phyloP scores from a whole-genome alignment of 2,797 vertebrate genomes.

The Perodicticus potto region DNA sequence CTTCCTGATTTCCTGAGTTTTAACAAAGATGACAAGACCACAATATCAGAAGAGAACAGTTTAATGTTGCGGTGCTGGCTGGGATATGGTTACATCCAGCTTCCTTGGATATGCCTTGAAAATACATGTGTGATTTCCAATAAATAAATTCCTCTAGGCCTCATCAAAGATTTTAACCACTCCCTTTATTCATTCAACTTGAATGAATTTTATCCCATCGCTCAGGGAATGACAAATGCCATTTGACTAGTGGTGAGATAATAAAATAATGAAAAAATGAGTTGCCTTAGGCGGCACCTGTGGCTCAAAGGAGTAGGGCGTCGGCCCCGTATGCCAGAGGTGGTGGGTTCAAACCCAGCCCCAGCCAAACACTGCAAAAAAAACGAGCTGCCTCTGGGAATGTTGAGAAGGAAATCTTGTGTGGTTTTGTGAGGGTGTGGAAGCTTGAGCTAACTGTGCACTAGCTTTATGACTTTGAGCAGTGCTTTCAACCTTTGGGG shows the following conservation, averaged over 20 bases:
- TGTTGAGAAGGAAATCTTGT: background rate
- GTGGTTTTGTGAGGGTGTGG: background rate
- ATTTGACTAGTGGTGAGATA: constrained; percentile 57
- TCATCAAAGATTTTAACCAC: constrained; percentile 75
- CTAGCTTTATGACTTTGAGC: background rate
- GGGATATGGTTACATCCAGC: constrained; percentile 60
- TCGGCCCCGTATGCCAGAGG: too few species aligned
- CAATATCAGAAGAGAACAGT: background rate
- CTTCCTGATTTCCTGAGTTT: constrained; percentile 41
- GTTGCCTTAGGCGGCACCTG: too few species aligned
- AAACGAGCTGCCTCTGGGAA: background rate
- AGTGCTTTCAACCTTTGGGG: background rate
- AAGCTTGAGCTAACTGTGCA: background rate
- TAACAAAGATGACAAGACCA: constrained; percentile 13
- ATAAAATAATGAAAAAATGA: constrained; percentile 19
- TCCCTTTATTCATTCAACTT: constrained; percentile 79
- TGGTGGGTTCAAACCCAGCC: too few species aligned
- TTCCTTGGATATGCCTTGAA: background rate
- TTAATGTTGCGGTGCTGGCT: constrained; percentile 18
- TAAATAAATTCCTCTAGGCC: constrained; percentile 48
- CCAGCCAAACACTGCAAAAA: background rate
- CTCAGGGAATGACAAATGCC: constrained; percentile 54
- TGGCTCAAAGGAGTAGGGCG: too few species aligned
- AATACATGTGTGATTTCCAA: constrained; percentile 46
- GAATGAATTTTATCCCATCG: constrained; percentile 35